A percentile compares a stretch with the other conserved stretches of the same genome.
phyloP scores from a whole-genome alignment of 2,113 vertebrate species.

The Pholis gunnellus region DNA sequence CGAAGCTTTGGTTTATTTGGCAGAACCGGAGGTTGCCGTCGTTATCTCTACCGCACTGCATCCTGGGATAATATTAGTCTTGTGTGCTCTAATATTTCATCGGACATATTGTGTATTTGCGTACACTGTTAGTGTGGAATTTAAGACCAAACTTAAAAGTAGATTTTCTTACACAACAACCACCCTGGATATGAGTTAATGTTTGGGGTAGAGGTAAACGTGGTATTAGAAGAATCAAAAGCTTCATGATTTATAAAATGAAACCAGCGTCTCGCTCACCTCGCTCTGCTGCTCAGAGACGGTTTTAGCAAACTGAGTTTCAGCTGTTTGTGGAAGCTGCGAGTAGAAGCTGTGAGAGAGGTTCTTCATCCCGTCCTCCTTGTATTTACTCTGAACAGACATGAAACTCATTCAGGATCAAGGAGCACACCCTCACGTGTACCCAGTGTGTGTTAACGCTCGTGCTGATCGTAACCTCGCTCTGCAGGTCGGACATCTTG shows the following conservation, averaged over 20 bases:
- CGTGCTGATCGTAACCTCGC: constrained; percentile 57
- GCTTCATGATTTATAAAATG: not conserved
- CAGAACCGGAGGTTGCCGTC: too few relatives aligned
- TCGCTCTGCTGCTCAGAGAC: constrained; percentile 87
- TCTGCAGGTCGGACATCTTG: constrained; percentile 76
- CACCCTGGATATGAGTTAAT: too few relatives aligned
- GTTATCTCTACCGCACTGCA: too few relatives aligned
- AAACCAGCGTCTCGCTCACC: constrained; percentile 32
- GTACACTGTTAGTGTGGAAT: too few relatives aligned
- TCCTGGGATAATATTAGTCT: too few relatives aligned
- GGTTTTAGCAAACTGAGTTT: constrained; percentile 53
- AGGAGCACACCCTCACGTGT: not conserved
- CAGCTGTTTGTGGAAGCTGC: constrained; percentile 51
- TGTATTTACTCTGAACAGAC: constrained; percentile 72
- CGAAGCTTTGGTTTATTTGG: too few relatives aligned
- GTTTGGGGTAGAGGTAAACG: too few relatives aligned
- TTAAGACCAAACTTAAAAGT: too few relatives aligned
- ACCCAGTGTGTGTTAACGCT: rapidly evolving
- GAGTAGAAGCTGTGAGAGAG: constrained; percentile 66
- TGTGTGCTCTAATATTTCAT: too few relatives aligned
- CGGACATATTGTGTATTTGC: too few relatives aligned
- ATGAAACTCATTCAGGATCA: not conserved
- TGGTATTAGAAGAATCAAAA: too few relatives aligned
- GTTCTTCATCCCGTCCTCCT: constrained; percentile 53
- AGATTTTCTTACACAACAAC: too few relatives aligned